Conservation (phyloP, 2,113 vertebrate genomes). For the Eptatretus burgeri region DNA sequence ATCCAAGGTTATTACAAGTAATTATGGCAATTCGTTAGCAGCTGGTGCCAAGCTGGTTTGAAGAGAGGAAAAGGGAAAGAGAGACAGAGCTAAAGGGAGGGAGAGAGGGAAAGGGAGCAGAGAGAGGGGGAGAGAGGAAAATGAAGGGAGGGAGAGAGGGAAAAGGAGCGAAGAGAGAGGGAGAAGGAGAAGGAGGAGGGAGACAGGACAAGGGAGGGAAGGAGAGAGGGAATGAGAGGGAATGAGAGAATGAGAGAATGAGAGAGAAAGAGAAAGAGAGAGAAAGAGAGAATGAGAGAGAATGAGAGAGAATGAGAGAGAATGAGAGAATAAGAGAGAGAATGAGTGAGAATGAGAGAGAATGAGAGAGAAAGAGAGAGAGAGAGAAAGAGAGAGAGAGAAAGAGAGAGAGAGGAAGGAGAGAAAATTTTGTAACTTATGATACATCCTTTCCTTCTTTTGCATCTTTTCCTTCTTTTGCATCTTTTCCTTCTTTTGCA, state of each 20-base stretch:
- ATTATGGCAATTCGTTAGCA: too few species aligned
- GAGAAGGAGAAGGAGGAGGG: neutral
- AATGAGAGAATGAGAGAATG: neutral
- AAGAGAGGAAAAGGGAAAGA: too few species aligned
- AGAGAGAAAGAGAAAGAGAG: too few species aligned
- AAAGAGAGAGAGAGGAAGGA: neutral
- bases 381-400: neutral
- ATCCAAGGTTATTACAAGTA: too few species aligned
- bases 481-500: neutral
- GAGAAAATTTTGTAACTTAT: constrained; percentile 2
- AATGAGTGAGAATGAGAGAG: too few species aligned
- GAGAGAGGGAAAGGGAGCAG: neutral
- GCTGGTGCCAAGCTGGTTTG: too few species aligned
- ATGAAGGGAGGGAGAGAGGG: neutral
- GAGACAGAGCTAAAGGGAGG: neutral
- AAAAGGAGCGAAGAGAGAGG: neutral
- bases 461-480: constrained; percentile 3
- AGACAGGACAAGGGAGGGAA: too few species aligned
- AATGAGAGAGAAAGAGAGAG: too few species aligned
- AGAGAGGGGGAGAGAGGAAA: neutral
- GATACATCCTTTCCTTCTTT: neutral
- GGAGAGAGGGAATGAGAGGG: neutral
- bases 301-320: too few species aligned
- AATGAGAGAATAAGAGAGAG: too few species aligned
- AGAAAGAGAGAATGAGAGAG: too few species aligned